Percentiles rank a stretch among this genome's conserved stretches.
phyloP scores from a whole-genome alignment of 2,113 vertebrate genomes.

The Caranx melampygus region DNA sequence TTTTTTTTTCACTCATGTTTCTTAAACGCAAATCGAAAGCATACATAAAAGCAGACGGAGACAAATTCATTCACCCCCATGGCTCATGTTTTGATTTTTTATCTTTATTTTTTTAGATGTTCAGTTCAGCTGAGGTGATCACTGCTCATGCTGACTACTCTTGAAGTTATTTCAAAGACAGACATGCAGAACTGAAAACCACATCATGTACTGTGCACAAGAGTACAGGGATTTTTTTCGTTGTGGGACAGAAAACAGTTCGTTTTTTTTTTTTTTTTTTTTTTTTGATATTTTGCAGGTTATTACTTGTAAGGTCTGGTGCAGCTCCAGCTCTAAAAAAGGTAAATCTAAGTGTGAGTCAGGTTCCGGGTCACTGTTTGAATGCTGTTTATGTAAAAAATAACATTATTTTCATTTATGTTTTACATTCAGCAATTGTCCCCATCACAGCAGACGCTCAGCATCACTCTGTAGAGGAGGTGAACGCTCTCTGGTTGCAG shows the following conservation, averaged over 20 bases:
- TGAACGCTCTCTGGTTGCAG: slow-evolving; percentile 20
- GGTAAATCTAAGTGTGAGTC: neutral
- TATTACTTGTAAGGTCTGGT: neutral
- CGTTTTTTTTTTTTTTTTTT: neutral
- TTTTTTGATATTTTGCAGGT: no score
- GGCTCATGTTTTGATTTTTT: no score
- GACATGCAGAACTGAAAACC: neutral
- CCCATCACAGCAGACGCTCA: neutral
- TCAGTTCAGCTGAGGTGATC: neutral
- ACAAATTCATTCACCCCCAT: neutral
- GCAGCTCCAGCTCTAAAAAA: neutral
- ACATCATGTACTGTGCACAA: neutral
- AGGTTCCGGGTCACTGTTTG: neutral
- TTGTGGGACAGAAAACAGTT: no score
- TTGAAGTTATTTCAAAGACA: neutral
- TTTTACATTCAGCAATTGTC: neutral
- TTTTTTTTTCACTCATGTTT: no score
- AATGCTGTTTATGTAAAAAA: neutral
- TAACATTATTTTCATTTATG: neutral
- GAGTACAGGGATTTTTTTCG: neutral
- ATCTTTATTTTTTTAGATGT: no score
- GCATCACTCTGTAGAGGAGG: neutral
- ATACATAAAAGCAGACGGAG: no score
- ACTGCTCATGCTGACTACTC: neutral
- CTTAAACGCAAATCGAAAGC: no score